Conservation (phyloP, 2,113 vertebrate species). For the Rhinolophus ferrumequinum region DNA sequence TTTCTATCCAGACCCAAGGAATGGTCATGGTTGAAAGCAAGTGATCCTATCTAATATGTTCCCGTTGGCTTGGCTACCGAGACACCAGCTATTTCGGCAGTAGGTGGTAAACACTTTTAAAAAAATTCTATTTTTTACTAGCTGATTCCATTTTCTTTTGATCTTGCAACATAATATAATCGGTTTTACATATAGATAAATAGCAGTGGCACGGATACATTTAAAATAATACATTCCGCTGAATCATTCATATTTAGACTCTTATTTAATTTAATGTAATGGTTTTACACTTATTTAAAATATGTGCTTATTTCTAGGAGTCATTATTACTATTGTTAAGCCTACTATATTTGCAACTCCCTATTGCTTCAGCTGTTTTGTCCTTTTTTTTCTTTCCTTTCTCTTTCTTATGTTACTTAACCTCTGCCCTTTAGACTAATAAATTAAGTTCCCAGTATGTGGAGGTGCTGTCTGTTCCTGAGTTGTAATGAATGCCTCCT, state of each 20-base stretch:
- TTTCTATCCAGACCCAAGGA: constrained; percentile 9
- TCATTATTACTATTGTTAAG: neutral
- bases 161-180: neutral
- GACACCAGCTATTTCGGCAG: neutral
- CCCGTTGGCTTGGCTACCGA: neutral
- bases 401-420: constrained; percentile 50
- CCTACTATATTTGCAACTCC: neutral
- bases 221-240: neutral
- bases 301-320: neutral
- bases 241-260: neutral
- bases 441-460: constrained; percentile 59
- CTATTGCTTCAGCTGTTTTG: neutral
- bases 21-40: neutral
- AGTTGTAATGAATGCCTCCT: constrained; percentile 67
- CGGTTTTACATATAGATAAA: neutral
- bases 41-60: neutral
- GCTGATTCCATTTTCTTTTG: neutral
- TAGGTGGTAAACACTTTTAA: neutral
- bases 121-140: constrained; percentile 5
- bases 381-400: neutral
- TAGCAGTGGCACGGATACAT: neutral
- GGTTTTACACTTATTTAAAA: no score
- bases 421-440: constrained; percentile 54
- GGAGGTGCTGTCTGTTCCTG: constrained; percentile 31
- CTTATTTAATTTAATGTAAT: no score